Evolutionary conservation across 1,140 invertebrate species (phyloP), one percentile per base, ranked within the genome.

Genomic region (Pemphigus obesinymphae): DNA sequence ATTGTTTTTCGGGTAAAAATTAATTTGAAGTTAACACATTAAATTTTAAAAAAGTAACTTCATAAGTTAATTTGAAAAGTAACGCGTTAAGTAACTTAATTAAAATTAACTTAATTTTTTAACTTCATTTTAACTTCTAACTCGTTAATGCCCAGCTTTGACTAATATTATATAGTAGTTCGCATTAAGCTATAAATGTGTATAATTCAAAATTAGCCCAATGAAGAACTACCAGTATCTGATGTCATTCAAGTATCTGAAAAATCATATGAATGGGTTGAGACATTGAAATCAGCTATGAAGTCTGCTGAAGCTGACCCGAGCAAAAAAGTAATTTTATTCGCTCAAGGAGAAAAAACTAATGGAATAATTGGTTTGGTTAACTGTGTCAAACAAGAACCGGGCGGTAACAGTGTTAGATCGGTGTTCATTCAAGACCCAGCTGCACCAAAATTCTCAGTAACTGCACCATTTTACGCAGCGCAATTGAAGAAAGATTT

Each of bases 321-420:
- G 1, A 86, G 87, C 31, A 87, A 90, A 82, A 91, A 91, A 84
- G 88, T 96, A 45, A 91, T 95, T 85, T 86, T 95, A 8, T 90
- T 93, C 20, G 90, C 89, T 72, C 89, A 92, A 85, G 89, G 89
- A 0, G 91, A 93, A 85, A 89, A 92, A 83, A 86, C 86, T 26
- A 92, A 89, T 86, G 96, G 97, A 78, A 89, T 96, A 34, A 87
- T 97, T 68, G 97, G 97, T 66, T 87, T 99, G 83, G 91, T 93
- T 80, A 97, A 95, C 84, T 99, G 97, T 86, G 88, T 99, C 58
- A 92, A 93, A 84, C 90, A 90, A 84, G 97, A 98, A 88, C 89
- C 92, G 11, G 94, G 94, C 68, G 95, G 95, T 70, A 87, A 90
- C 66, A 91, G 91, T 84, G 88, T 95, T 15, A 91, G 95, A 85